Base-by-base conservation (phyloP, 2,797 vertebrate species). In the Aldrovandia affinis region DNA sequence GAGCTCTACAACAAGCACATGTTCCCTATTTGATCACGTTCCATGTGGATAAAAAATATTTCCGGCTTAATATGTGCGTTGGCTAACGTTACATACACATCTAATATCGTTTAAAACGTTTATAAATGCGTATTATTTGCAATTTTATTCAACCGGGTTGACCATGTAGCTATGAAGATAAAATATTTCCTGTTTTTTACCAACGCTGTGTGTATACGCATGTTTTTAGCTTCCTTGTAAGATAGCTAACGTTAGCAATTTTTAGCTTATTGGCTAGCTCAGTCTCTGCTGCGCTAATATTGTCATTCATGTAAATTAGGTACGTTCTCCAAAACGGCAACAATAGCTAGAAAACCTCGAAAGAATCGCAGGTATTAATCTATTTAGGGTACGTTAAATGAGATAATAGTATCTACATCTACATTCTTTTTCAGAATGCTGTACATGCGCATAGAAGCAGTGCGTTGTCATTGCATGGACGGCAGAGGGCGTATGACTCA, bases 11-110 rank as follows among this genome's bases (percentile, higher is more conserved):
- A n/a, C n/a, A n/a, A n/a, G n/a, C n/a, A 4, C 4, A 52, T 52
- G 12, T 12, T 52, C 50, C 4, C 50, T 52, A 4, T 52, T 12
- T 52, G 50, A 4, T 52, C 15, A 18, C 22, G 33, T 12, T 59
- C 36, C 83, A 79, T 73, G 33, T 63, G 55, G 75, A 50, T 18
- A 18, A 39, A 18, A 65, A 65, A 39, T 52, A 79, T 73, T 83
- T 83, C 83, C 83, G 83, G 83, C 54, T 78, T 65, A 47, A 18
- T 30, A 63, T 33, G 2, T n/a, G n/a, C n/a, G 15, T 14, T 15
- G 57, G 15, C 20, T 18, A 54, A 57, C 2, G 55, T 57, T 57
- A 28, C 4, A 7, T 28, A n/a, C 25, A 63, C 59, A 8, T 33
- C 28, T 70, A 39, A 70, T 70, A 39, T 36, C 30, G 2, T 70